Evolutionary conservation across 2,888 invertebrate species (phyloP), one percentile per base, ranked within the genome.

Genomic region (Ischnus inquisitorius): DNA sequence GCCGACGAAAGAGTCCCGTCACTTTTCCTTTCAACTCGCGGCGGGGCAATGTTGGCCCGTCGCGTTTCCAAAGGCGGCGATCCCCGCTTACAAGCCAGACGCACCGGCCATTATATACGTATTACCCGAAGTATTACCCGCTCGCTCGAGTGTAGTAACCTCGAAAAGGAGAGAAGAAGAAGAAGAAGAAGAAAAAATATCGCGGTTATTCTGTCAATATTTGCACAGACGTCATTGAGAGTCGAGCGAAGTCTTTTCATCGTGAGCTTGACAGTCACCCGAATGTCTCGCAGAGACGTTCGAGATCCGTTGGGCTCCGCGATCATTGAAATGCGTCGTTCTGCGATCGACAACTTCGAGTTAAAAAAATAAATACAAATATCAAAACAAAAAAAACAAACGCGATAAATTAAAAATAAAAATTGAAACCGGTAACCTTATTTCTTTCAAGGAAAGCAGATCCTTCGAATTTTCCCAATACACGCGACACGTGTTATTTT

Each of bases 21-120:
- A 80, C 80, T 80, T 75, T 75, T 75, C 74, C 67, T 80, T 80
- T 80, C 68, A 28, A 39, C 48, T n/a, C n/a, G n/a, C n/a, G n/a
- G n/a, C 54, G 14, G 43, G 22, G 22, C 57, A 19, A 22, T 54
- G 54, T n/a, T 34, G 22, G 41, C 12, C 5, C 22, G n/a, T 25
- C 19, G 54, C 64, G 74, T 74, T 60, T 46, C 39, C 39, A 14
- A 51, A 60, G 3, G 48, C 43, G 28, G 39, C 22, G 67, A 19
- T 48, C 41, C 28, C 39, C 14, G 5, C 14, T 10, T 28, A 25
- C 60, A 28, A 25, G 19, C 8, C 51, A 19, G 39, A 54, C 51
- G 28, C 51, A 34, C 34, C 34, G 28, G 25, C n/a, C 54, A 69
- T 75, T 75, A 64, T 76, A 51, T 19, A 79, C 62, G 41, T 68